Conservation (phyloP, 2,888 invertebrate species). For the Chorisops tibialis region DNA sequence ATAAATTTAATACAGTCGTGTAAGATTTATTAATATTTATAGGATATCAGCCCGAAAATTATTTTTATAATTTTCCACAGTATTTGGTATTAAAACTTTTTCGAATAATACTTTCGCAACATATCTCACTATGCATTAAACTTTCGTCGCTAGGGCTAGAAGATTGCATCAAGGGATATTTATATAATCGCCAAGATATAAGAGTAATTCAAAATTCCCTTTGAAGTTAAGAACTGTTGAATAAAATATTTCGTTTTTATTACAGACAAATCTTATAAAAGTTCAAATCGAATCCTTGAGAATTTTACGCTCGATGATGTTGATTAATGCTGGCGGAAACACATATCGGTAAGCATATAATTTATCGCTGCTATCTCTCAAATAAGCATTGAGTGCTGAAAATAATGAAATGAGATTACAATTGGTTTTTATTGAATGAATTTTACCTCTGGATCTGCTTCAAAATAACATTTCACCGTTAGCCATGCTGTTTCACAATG, state of each 20-base stretch:
- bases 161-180: constrained; percentile 44
- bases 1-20: constrained; percentile 34
- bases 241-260: constrained; percentile 2
- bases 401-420: background rate
- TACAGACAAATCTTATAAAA: constrained; percentile 46
- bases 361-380: background rate
- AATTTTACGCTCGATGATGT: constrained; percentile 44
- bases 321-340: constrained; percentile 42
- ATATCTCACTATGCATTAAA: constrained; percentile 42
- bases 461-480: constrained; percentile 44
- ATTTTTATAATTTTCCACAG: constrained; percentile 64
- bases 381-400: constrained; percentile 33
- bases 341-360: constrained; percentile 44
- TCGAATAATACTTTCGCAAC: constrained; percentile 65
- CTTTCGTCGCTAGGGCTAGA: constrained; percentile 40
- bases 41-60: constrained; percentile 31
- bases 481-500: constrained; percentile 46
- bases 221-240: background rate
- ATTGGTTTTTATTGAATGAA: background rate
- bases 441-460: constrained; percentile 39
- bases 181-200: constrained; percentile 44
- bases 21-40: constrained; percentile 42
- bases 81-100: constrained; percentile 69
- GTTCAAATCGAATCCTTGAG: constrained; percentile 61
- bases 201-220: constrained; percentile 39